phyloP scores from a whole-genome alignment of 2,113 vertebrate genomes.

The Alouatta palliata region DNA sequence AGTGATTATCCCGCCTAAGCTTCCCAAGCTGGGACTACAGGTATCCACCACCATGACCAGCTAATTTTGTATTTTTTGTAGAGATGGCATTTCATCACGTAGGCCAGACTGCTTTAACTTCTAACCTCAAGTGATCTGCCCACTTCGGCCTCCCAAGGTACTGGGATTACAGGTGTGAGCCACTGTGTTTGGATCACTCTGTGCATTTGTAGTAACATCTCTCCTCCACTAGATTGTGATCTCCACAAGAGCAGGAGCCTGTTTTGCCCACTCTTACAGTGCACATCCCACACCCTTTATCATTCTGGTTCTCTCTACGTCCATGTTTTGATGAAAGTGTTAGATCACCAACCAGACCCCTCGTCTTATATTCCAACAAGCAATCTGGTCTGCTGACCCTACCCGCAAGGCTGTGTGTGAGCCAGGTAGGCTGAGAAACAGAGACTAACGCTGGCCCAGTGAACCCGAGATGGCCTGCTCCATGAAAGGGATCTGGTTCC shows the following conservation, averaged over 20 bases:
- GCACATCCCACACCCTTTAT: accelerated
- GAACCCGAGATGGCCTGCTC: neutral
- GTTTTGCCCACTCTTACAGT: no score
- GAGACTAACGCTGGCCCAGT: neutral
- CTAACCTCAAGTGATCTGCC: no score
- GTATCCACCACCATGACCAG: no score
- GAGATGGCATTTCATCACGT: no score
- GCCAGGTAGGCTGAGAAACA: neutral
- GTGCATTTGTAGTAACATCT: neutral
- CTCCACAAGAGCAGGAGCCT: no score
- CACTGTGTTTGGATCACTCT: no score
- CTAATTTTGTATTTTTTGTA: no score
- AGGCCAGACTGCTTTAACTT: no score
- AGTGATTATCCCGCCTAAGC: no score
- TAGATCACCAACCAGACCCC: neutral
- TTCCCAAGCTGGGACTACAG: no score
- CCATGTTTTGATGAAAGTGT: neutral
- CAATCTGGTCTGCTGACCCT: neutral
- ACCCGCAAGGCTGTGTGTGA: neutral
- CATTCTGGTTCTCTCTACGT: neutral
- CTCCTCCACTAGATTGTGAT: neutral
- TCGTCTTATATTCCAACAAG: neutral
- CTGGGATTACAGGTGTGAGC: no score
- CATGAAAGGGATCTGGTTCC: neutral
- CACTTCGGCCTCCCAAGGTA: no score